Conservation (phyloP, 2,113 vertebrate species). For the Gnathonemus longibarbis region DNA sequence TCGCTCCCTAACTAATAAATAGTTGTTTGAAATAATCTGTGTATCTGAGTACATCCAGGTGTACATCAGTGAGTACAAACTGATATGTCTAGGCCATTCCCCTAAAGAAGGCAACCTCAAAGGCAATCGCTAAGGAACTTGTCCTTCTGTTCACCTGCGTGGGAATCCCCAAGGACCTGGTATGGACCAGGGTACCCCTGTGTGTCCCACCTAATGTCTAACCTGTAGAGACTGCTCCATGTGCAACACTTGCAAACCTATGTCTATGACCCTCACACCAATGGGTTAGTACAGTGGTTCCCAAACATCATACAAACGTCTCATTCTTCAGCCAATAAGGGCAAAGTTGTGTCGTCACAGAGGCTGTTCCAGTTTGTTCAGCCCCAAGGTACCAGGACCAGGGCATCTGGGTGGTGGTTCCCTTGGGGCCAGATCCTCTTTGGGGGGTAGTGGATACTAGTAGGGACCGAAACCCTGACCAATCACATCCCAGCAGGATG, state of each 20-base stretch:
- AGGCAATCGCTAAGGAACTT: neutral
- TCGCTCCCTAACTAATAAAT: neutral
- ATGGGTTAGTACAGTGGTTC: neutral
- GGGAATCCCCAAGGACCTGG: neutral
- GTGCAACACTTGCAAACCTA: neutral
- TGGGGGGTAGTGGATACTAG: neutral
- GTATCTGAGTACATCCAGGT: neutral
- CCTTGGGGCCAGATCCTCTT: neutral
- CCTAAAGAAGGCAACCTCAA: neutral
- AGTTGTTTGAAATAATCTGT: neutral
- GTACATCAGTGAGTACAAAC: neutral
- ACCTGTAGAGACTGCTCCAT: neutral
- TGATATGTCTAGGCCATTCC: neutral
- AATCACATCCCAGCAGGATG: neutral
- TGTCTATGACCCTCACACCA: neutral
- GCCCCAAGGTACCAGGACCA: neutral
- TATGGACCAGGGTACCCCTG: neutral
- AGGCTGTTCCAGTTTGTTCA: no score
- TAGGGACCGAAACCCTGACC: neutral
- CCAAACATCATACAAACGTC: no score
- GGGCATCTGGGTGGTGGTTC: neutral
- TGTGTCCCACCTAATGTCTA: neutral
- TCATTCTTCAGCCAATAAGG: no score
- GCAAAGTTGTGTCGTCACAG: no score
- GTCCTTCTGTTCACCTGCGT: neutral